phyloP scores from a whole-genome alignment of 2,888 invertebrate genomes.

The Calameuta idolon region DNA sequence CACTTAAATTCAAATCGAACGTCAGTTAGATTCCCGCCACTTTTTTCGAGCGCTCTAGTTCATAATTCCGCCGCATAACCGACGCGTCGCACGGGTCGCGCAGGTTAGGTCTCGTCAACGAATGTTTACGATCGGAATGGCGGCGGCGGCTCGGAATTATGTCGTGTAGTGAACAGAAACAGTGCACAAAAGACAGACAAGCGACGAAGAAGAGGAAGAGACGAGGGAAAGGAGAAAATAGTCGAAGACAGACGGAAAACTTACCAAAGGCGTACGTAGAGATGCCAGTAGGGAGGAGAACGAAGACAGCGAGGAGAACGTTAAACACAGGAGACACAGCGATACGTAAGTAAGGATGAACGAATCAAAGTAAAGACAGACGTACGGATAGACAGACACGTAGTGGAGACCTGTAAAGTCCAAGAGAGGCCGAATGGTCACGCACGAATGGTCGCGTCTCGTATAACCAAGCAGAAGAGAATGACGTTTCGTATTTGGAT shows the following conservation, averaged over 20 bases:
- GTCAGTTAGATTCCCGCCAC: background rate
- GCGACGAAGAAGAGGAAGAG: background rate
- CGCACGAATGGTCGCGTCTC: conserved; percentile 34
- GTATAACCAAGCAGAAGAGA: conserved; percentile 15
- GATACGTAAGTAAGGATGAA: background rate
- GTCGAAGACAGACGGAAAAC: background rate
- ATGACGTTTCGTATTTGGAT: conserved; percentile 41
- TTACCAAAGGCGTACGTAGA: background rate
- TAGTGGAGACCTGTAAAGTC: background rate
- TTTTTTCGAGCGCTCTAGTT: background rate
- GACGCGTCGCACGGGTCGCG: too few species aligned
- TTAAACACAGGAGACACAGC: background rate
- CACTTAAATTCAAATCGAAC: background rate
- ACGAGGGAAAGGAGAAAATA: background rate
- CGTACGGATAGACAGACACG: background rate
- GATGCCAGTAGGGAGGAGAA: background rate
- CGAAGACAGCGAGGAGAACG: background rate
- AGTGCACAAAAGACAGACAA: conserved; percentile 19
- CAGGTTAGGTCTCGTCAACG: too few species aligned
- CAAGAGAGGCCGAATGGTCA: conserved; percentile 26
- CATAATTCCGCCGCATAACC: background rate
- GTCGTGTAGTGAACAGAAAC: conserved; percentile 12
- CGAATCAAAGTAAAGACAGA: background rate
- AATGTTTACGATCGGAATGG: too few species aligned
- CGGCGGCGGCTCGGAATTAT: conserved; percentile 18